Evolutionary conservation across 2,888 invertebrate genomes (phyloP).

Genomic region (Argynnis bischoffii): DNA sequence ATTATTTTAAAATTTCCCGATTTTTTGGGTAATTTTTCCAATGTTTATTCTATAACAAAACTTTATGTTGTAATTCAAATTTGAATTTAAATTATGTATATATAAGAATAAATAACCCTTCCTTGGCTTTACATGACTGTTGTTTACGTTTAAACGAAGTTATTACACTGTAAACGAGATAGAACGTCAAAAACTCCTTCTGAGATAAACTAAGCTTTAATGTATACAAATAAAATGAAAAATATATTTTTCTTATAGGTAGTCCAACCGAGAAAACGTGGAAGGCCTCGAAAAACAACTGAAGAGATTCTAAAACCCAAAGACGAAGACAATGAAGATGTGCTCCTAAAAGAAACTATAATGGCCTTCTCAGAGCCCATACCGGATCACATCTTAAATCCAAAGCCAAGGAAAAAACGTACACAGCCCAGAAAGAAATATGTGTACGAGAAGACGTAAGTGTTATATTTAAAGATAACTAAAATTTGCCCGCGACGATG

Average conservation of each 20-base stretch:
- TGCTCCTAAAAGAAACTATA: constrained; percentile 75
- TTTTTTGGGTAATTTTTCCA: no score
- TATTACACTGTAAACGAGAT: no score
- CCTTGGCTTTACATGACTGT: no score
- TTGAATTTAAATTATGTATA: no score
- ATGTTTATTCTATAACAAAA: no score
- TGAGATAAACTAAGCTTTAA: not conserved
- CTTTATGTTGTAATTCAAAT: no score
- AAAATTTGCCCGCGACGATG: no score
- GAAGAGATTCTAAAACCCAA: constrained; percentile 44
- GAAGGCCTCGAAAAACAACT: constrained; percentile 63
- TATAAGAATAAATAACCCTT: no score
- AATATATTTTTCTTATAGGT: not conserved
- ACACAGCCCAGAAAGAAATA: constrained; percentile 57
- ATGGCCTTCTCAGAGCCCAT: constrained; percentile 77
- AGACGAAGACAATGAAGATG: constrained; percentile 61
- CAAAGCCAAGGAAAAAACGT: constrained; percentile 68
- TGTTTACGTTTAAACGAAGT: no score
- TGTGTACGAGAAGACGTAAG: constrained; percentile 74
- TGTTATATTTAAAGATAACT: constrained; percentile 14
- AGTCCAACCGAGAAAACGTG: constrained; percentile 56
- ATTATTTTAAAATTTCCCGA: no score
- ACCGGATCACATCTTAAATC: constrained; percentile 72
- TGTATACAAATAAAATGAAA: not conserved
- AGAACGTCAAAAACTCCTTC: no score